A percentile compares a stretch with the other conserved stretches of the same genome.
phyloP scores from a whole-genome alignment of 2,888 invertebrate species.

The Diloba caeruleocephala region DNA sequence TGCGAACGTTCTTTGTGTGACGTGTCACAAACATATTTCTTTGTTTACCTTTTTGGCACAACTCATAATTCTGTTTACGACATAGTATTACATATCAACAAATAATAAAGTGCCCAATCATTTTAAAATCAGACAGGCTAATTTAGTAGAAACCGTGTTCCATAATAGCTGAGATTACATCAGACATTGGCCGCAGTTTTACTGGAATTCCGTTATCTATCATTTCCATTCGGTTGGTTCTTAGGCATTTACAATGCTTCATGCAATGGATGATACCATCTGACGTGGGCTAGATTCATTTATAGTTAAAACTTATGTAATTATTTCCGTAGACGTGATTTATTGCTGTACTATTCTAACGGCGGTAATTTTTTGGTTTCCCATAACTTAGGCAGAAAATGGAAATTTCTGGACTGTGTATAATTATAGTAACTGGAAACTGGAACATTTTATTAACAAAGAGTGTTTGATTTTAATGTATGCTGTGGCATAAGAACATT shows the following conservation, averaged over 20 bases:
- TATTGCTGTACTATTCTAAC: background rate
- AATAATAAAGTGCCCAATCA: constrained; percentile 41
- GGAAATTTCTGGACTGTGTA: too few relatives aligned
- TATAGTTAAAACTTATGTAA: constrained; percentile 26
- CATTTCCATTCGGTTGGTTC: constrained; percentile 50
- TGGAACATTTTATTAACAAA: too few relatives aligned
- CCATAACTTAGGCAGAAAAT: too few relatives aligned
- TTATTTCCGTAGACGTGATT: constrained; percentile 2
- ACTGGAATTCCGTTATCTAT: constrained; percentile 51
- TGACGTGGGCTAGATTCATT: constrained; percentile 32
- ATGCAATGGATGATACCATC: constrained; percentile 49
- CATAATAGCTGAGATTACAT: constrained; percentile 53
- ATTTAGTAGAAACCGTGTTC: constrained; percentile 46
- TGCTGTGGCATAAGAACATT: too few relatives aligned
- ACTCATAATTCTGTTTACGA: constrained; percentile 30
- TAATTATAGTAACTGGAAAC: too few relatives aligned
- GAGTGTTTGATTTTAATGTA: too few relatives aligned
- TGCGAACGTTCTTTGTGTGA: constrained; percentile 15
- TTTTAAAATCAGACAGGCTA: constrained; percentile 44
- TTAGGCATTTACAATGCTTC: constrained; percentile 52
- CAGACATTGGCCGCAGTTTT: constrained; percentile 40
- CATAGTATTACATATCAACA: constrained; percentile 28
- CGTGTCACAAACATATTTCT: constrained; percentile 21
- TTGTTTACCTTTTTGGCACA: constrained; percentile 30
- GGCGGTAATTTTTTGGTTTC: too few relatives aligned